A percentile compares a stretch with the other conserved stretches of the same genome.
Evolutionary conservation across 2,888 invertebrate genomes (phyloP).

Genomic region (Hipparchia semele): DNA sequence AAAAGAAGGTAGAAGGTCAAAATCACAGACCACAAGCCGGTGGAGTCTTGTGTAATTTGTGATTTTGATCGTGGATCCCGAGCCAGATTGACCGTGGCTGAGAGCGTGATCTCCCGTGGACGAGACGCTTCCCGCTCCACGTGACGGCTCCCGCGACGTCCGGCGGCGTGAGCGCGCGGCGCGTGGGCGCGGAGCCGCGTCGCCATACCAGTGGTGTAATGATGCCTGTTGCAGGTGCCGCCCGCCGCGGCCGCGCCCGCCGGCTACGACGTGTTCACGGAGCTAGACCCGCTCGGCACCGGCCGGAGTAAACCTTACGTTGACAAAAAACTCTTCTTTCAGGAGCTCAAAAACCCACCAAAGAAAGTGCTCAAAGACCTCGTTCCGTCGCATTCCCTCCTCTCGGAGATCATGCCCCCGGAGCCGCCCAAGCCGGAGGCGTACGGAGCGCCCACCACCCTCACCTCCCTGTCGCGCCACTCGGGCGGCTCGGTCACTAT

Average conservation of each 20-base stretch:
- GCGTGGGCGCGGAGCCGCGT: not conserved
- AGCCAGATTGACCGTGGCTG: too few species aligned
- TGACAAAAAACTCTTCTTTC: conserved; percentile 98
- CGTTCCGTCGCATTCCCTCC: conserved; percentile 77
- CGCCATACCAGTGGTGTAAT: conserved; percentile 37
- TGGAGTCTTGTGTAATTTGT: too few species aligned
- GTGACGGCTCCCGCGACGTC: not conserved
- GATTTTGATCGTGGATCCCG: too few species aligned
- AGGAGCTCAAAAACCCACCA: conserved; percentile 96
- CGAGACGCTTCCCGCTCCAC: conserved; percentile 1
- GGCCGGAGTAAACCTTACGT: conserved; percentile 96
- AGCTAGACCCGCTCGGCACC: conserved; percentile 96
- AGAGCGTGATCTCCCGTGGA: not conserved
- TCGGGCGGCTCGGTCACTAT: conserved; percentile 78
- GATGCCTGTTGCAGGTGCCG: conserved; percentile 74
- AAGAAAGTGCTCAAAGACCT: conserved; percentile 96
- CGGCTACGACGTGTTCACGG: conserved; percentile 94
- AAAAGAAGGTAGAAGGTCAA: too few species aligned
- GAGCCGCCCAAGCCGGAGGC: conserved; percentile 55
- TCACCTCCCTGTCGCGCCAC: conserved; percentile 76
- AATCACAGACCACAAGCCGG: too few species aligned
- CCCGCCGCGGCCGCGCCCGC: conserved; percentile 62
- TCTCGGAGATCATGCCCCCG: conserved; percentile 62
- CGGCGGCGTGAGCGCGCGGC: not conserved
- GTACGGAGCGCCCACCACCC: conserved; percentile 72